phyloP scores from a whole-genome alignment of 2,888 invertebrate genomes.

The Calephelis perditalis region DNA sequence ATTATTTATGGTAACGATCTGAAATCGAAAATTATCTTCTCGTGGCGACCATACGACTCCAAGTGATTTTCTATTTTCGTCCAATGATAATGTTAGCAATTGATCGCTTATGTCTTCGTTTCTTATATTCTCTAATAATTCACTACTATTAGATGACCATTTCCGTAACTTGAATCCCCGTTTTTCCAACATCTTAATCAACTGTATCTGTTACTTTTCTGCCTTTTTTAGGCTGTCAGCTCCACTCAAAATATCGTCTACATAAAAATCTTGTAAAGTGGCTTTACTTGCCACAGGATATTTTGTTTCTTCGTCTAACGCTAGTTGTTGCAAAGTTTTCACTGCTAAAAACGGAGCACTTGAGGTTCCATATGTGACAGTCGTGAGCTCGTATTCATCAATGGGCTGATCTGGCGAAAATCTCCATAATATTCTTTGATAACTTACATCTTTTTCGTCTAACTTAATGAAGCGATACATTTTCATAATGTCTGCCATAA shows the following conservation, averaged over 20 bases:
- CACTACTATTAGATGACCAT: not conserved
- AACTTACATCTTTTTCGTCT: not conserved
- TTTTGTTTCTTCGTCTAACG: not conserved
- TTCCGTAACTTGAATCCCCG: not conserved
- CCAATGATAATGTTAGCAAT: not conserved
- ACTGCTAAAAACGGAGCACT: too few relatives aligned
- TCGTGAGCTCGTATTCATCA: not conserved
- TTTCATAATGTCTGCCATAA: too few relatives aligned
- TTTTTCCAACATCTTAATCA: not conserved
- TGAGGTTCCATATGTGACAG: not conserved
- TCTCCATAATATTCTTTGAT: not conserved
- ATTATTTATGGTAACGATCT: not conserved
- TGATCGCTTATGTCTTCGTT: not conserved
- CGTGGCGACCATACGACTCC: slow-evolving; percentile 8
- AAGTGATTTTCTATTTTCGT: slow-evolving; percentile 8
- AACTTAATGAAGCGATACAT: too few relatives aligned
- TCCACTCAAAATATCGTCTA: not conserved
- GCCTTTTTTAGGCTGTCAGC: not conserved
- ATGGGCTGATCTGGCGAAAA: not conserved
- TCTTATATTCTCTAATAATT: not conserved
- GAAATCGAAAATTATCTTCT: slow-evolving; percentile 8
- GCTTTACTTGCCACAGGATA: not conserved
- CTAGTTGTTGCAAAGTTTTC: too few relatives aligned
- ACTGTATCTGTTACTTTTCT: not conserved
- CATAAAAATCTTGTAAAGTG: not conserved